A percentile compares a stretch with the other conserved stretches of the same genome.
These are phyloP conservation scores for Theristicus caerulescens DNA, from an alignment of 2,113 vertebrate species.

Conservation along the genomic window DNA sequence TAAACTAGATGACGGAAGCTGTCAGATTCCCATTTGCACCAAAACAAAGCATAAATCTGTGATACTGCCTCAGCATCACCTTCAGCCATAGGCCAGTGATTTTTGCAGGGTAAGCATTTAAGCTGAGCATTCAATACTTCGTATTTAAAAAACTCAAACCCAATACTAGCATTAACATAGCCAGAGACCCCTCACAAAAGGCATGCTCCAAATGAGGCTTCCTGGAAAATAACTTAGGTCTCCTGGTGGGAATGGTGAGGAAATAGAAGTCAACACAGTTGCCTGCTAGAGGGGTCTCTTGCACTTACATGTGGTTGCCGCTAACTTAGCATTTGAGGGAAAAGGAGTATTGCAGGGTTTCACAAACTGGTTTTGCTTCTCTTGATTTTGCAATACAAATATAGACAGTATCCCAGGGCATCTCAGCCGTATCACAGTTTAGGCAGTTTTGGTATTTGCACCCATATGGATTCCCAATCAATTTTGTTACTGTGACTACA, in stretches of 20 bases:
- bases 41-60: neutral
- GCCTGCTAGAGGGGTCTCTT: neutral
- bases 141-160: neutral
- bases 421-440: neutral
- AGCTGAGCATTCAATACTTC: neutral
- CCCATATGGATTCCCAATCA: neutral
- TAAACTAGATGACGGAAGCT: neutral
- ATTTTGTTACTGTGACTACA: neutral
- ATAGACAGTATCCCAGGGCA: neutral
- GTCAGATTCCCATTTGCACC: neutral
- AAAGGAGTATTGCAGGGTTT: neutral
- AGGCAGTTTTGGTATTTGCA: neutral
- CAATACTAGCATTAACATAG: neutral
- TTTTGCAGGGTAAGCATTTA: neutral
- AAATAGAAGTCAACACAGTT: neutral
- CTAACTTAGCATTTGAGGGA: neutral
- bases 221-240: neutral
- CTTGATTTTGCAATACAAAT: neutral
- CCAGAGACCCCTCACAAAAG: neutral
- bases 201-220: neutral
- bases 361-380: neutral
- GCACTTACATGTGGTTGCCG: neutral
- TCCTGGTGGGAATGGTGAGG: neutral
- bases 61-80: neutral
- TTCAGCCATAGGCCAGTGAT: neutral